These are phyloP conservation scores for Apodemus speciosus DNA, from an alignment of 2,113 vertebrate species.

Conservation along the genomic window DNA sequence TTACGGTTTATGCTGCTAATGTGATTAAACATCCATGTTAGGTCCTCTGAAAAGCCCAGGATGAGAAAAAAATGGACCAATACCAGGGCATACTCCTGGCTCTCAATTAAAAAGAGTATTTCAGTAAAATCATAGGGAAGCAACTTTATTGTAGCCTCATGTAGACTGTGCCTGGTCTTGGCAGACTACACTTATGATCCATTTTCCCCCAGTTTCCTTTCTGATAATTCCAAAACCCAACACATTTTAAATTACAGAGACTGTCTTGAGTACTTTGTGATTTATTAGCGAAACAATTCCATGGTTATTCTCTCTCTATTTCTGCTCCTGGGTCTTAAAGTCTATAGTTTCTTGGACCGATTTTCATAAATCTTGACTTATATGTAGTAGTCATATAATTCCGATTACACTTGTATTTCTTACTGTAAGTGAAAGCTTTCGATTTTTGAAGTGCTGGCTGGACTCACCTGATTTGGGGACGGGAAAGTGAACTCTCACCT, in stretches of 20 bases:
- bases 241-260: conserved; percentile 25
- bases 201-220: conserved; percentile 42
- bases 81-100: background rate
- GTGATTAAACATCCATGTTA: conserved; percentile 59
- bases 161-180: background rate
- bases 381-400: conserved; percentile 39
- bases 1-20: conserved; percentile 51
- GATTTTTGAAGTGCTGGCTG: conserved; percentile 37
- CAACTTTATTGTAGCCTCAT: background rate
- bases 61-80: conserved; percentile 27
- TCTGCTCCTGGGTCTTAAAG: conserved; percentile 10
- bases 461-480: background rate
- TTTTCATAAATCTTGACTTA: conserved; percentile 51
- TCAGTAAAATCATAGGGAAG: conserved; percentile 36
- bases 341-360: conserved; percentile 33
- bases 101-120: conserved; percentile 11
- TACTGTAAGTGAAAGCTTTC: conserved; percentile 46
- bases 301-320: background rate
- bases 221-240: conserved; percentile 36
- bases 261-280: background rate
- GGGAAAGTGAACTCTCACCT: conserved; percentile 57
- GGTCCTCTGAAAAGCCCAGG: conserved; percentile 24
- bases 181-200: background rate
- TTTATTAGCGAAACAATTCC: conserved; percentile 29
- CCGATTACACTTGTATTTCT: conserved; percentile 46